Base-by-base conservation (phyloP, 2,113 vertebrate species). In the Peromyscus californicus region DNA sequence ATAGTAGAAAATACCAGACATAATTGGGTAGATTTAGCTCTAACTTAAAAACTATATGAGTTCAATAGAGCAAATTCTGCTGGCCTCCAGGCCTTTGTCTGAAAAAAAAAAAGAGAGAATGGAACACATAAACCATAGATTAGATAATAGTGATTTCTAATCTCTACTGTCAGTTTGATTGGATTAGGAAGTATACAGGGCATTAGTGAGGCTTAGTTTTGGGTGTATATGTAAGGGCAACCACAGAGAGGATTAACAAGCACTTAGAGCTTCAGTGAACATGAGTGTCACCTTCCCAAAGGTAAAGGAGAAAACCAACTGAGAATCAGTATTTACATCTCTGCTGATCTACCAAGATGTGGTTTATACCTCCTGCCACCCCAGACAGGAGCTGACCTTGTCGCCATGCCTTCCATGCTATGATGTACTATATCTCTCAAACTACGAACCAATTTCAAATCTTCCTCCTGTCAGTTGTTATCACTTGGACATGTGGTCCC, bases 71-170 rank as follows among this genome's bases (percentile, higher is more conserved):
- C 69, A 91, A 94, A 91, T 36, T 89, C 7, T 93, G 19, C 16
- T 65, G 24, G 39, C 51, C 67, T 87, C 61, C 42, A 85, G n/a
- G 83, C 57, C 5, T 89, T 82, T 61, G 33, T 67, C 36, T 87
- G 26, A 45, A 75, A 79, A 90, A 54, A 45, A 75, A 74, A 89
- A 45, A 15, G 69, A 19, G 16, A 65, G 24, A 57, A 63, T 31
- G 70, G 70, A 63, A 82, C 54, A 90, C 36, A 63, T 78, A 90
- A 93, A 91, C 78, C 80, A n/a, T 76, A 31, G 31, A 89, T 82
- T 82, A 92, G 80, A 76, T 86, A 63, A 89, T 51, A 48, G 42
- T 74, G 69, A 31, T 70, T 1, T 26, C 15, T 72, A 57, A 57
- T 57, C 24, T 74, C 22, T n/a, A 89, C 7, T 39, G n/a, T 59